A percentile compares a stretch with the other conserved stretches of the same genome.
phyloP scores from a whole-genome alignment of 2,888 invertebrate species.

The Rhagonycha lutea region DNA sequence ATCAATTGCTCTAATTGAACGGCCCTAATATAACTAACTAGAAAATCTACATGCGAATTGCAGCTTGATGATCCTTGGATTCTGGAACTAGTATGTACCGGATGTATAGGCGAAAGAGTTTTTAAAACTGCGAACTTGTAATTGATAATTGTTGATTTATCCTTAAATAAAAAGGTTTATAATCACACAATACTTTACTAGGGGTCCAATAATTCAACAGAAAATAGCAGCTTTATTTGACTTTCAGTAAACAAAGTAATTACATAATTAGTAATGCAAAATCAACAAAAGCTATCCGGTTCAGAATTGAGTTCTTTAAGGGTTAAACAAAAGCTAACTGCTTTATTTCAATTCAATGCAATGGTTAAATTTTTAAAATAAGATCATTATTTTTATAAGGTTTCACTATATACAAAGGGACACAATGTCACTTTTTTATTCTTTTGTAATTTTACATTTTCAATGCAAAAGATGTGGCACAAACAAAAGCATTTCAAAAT shows the following conservation, averaged over 20 bases:
- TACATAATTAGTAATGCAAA: not conserved
- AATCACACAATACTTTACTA: not conserved
- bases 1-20: too few species aligned
- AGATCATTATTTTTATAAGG: not conserved
- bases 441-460: not conserved
- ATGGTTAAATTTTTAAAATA: not conserved
- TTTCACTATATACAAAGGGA: not conserved
- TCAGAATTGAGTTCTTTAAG: not conserved
- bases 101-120: too few species aligned
- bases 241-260: not conserved
- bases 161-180: too few species aligned
- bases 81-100: too few species aligned
- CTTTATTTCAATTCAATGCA: not conserved
- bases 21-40: too few species aligned
- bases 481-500: slow-evolving; percentile 9
- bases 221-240: not conserved
- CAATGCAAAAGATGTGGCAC: not conserved
- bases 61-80: too few species aligned
- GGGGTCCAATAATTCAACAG: not conserved
- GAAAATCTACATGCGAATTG: too few species aligned
- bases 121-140: too few species aligned
- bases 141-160: too few species aligned
- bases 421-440: not conserved
- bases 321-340: not conserved
- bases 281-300: not conserved